Conservation (phyloP, 2,888 invertebrate species). For the Rhagium mordax region DNA sequence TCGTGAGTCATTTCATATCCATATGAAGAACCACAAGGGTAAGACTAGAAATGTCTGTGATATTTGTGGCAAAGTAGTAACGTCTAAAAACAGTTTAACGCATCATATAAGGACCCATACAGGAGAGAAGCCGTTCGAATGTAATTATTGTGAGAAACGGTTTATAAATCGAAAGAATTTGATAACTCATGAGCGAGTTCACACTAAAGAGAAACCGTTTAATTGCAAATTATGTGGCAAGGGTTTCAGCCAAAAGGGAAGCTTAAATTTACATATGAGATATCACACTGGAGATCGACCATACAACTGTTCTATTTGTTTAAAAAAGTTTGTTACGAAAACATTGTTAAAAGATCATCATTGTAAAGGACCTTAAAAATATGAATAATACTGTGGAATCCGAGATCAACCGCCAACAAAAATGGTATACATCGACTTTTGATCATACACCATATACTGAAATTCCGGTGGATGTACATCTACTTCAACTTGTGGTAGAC, state of each 20-base stretch:
- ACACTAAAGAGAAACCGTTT: constrained; percentile 73
- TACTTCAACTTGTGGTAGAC: no score
- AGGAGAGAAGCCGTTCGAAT: constrained; percentile 66
- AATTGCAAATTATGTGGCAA: constrained; percentile 74
- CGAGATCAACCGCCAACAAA: no score
- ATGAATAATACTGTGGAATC: constrained; percentile 65
- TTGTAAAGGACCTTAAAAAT: constrained; percentile 53
- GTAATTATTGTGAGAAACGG: constrained; percentile 67
- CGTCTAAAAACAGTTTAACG: constrained; percentile 48
- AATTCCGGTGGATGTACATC: no score
- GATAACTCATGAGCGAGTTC: constrained; percentile 72
- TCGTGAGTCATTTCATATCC: constrained; percentile 17
- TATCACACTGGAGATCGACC: constrained; percentile 37
- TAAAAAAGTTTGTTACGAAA: background rate
- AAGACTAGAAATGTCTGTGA: constrained; percentile 62
- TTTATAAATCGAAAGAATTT: constrained; percentile 68
- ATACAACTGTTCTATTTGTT: background rate
- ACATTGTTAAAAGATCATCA: background rate
- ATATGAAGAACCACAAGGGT: constrained; percentile 43
- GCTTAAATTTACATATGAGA: constrained; percentile 46
- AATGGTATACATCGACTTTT: no score
- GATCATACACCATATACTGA: no score
- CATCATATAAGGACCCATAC: constrained; percentile 48
- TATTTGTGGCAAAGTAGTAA: constrained; percentile 57
- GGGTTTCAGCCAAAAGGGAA: constrained; percentile 72